These are phyloP conservation scores for Odontomyia ornata DNA, from an alignment of 2,888 invertebrate genomes.

Conservation along the genomic window DNA sequence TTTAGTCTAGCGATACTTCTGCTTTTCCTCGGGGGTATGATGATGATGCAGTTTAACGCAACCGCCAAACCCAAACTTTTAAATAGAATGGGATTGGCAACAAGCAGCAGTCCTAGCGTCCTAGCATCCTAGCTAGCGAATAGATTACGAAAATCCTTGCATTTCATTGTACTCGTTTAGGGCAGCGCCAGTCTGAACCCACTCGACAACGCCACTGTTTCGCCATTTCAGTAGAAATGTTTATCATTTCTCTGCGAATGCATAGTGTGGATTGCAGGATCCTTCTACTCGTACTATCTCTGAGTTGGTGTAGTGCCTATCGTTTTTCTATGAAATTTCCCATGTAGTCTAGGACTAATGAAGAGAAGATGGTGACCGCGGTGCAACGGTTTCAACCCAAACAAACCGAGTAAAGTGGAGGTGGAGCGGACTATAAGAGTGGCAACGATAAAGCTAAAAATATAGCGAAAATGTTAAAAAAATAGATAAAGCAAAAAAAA, in stretches of 20 bases:
- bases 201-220: background rate
- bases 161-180: background rate
- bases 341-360: too few relatives aligned
- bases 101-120: too few relatives aligned
- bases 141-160: background rate
- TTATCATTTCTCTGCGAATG: constrained; percentile 4
- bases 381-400: background rate
- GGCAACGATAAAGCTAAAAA: constrained; percentile 13
- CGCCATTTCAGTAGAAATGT: background rate
- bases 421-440: too few relatives aligned
- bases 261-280: background rate
- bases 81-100: background rate
- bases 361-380: constrained; percentile 20
- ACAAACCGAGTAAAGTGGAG: background rate
- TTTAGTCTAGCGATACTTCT: too few relatives aligned
- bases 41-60: background rate
- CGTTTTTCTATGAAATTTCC: background rate
- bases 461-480: background rate
- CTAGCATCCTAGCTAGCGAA: background rate
- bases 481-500: background rate
- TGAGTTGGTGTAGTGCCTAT: background rate
- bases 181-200: too few relatives aligned
- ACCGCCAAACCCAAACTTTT: background rate
- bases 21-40: constrained; percentile 9
- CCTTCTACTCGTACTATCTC: background rate